These are phyloP conservation scores for Maniola jurtina DNA, from an alignment of 1,140 invertebrate genomes.

Conservation along the genomic window DNA sequence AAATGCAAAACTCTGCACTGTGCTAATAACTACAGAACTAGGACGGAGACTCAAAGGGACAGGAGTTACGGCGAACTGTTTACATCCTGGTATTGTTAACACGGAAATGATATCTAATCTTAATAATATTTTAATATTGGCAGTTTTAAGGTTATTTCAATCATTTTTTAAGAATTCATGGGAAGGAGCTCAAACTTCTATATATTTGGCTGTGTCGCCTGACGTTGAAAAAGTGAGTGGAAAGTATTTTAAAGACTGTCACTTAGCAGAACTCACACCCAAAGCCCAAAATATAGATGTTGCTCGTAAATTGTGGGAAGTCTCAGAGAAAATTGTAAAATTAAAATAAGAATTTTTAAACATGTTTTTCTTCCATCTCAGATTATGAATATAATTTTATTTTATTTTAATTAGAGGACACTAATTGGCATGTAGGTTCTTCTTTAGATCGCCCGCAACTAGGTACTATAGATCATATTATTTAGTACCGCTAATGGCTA, in stretches of 20 bases:
- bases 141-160: constrained; percentile 23
- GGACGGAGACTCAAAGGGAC: constrained; percentile 85
- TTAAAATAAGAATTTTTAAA: constrained; percentile 12
- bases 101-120: constrained; percentile 40
- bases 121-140: constrained; percentile 26
- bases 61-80: constrained; percentile 87
- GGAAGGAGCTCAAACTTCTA: constrained; percentile 80
- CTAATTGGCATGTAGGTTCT: no score
- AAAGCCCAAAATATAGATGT: constrained; percentile 51
- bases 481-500: no score
- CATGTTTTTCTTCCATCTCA: no score
- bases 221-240: constrained; percentile 78
- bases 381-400: no score
- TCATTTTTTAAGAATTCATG: constrained; percentile 45
- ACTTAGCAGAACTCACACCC: constrained; percentile 36
- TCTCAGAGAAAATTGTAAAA: constrained; percentile 57
- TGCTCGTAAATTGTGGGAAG: constrained; percentile 41
- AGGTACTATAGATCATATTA: no score
- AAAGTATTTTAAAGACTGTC: constrained; percentile 81
- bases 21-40: constrained; percentile 90
- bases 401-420: no score
- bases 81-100: constrained; percentile 85
- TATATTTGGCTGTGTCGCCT: constrained; percentile 79
- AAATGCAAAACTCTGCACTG: constrained; percentile 90
- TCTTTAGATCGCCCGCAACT: no score